Conservation (phyloP, 2,888 invertebrate species). For the Troides aeacus region DNA sequence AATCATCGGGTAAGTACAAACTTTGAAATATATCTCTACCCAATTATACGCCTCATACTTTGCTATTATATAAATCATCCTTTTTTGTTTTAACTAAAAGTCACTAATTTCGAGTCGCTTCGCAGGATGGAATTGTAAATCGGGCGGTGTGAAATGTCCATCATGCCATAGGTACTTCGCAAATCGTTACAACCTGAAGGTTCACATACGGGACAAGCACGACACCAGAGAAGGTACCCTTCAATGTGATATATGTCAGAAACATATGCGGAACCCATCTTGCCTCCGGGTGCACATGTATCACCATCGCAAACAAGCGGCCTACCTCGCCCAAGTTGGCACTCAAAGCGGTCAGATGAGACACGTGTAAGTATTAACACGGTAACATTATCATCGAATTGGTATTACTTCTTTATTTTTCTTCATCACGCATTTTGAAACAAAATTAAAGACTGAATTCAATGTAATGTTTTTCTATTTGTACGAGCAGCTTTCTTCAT, state of each 20-base stretch:
- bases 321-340: conserved; percentile 66
- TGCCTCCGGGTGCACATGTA: conserved; percentile 83
- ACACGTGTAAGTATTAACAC: conserved; percentile 46
- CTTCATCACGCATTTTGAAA: not conserved
- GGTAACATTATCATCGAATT: not conserved
- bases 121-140: conserved; percentile 71
- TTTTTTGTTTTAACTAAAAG: conserved; percentile 2
- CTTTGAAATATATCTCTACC: not conserved
- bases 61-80: not conserved
- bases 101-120: conserved; percentile 1
- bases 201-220: conserved; percentile 86
- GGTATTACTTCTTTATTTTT: not conserved
- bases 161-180: conserved; percentile 83
- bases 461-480: not conserved
- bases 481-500: not conserved
- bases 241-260: conserved; percentile 85
- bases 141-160: conserved; percentile 81
- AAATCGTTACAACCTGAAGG: conserved; percentile 85
- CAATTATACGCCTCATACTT: not conserved
- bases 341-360: conserved; percentile 58
- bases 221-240: conserved; percentile 83
- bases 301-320: conserved; percentile 82
- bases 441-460: not conserved
- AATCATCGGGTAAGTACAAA: conserved; percentile 59
- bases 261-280: conserved; percentile 82